phyloP scores from a whole-genome alignment of 1,140 invertebrate genomes.

The Medauroidea extradentata region DNA sequence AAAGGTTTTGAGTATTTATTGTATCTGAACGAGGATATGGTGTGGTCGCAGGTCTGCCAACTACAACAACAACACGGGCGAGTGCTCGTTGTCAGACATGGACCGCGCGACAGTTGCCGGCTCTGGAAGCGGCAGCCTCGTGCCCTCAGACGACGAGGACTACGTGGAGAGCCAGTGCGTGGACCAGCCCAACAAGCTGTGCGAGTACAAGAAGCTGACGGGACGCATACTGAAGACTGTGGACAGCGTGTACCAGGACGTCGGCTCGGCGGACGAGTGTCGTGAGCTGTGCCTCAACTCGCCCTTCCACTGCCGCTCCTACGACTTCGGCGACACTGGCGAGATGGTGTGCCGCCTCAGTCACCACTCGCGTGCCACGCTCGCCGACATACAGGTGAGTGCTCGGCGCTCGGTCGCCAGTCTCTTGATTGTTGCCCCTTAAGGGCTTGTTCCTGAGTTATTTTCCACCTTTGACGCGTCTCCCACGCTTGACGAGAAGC shows the following conservation, averaged over 20 bases:
- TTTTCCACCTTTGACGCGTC: no score
- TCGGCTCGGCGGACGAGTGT: constrained; percentile 79
- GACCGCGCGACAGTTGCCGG: constrained; percentile 81
- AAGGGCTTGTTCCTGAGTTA: no score
- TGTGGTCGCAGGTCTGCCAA: constrained; percentile 71
- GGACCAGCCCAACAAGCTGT: constrained; percentile 83
- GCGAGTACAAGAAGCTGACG: constrained; percentile 85
- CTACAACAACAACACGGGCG: constrained; percentile 77
- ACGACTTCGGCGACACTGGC: constrained; percentile 88
- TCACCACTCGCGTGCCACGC: constrained; percentile 82
- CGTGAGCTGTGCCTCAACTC: constrained; percentile 83
- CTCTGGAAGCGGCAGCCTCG: constrained; percentile 61
- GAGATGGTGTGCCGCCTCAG: constrained; percentile 88
- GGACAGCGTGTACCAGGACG: constrained; percentile 87
- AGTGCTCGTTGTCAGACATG: constrained; percentile 85
- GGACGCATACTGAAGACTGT: constrained; percentile 90
- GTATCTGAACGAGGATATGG: no score
- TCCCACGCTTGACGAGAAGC: no score
- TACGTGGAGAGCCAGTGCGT: constrained; percentile 90
- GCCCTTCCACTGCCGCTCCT: constrained; percentile 82
- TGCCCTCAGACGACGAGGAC: constrained; percentile 60
- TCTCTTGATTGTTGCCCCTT: no score
- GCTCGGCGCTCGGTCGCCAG: no score
- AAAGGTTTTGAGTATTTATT: no score
- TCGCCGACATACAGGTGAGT: constrained; percentile 77